Evolutionary conservation across 2,888 invertebrate species (phyloP).

Genomic region (Trissoscelio sp.): DNA sequence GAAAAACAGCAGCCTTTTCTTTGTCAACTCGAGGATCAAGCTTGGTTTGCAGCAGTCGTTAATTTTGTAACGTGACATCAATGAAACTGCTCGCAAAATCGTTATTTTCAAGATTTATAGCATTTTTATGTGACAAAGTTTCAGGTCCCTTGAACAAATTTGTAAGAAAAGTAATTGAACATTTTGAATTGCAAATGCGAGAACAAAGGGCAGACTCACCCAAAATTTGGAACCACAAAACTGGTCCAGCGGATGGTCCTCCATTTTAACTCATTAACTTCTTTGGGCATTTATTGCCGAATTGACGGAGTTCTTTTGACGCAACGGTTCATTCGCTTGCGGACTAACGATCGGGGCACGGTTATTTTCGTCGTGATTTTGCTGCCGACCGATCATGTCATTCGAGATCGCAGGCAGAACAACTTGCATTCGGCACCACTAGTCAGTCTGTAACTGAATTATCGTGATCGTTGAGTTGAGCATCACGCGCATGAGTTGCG

Average conservation of each 20-base stretch:
- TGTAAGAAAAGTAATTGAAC: too few relatives aligned
- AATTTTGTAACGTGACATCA: constrained; percentile 19
- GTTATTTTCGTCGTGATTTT: constrained; percentile 36
- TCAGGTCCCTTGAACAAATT: too few relatives aligned
- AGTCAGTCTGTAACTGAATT: constrained; percentile 24
- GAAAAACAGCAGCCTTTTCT: not conserved
- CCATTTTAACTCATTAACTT: constrained; percentile 80
- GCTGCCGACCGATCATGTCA: constrained; percentile 56
- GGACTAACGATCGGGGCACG: constrained; percentile 18
- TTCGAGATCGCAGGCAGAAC: constrained; percentile 13
- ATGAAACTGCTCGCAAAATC: not conserved
- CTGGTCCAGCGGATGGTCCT: constrained; percentile 87
- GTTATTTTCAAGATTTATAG: not conserved
- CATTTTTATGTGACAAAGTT: not conserved
- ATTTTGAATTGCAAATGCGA: not conserved
- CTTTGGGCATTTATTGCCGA: constrained; percentile 47
- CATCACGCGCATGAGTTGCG: constrained; percentile 45
- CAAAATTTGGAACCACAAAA: constrained; percentile 92
- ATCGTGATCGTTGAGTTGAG: constrained; percentile 1
- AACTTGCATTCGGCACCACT: constrained; percentile 8
- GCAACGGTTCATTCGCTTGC: constrained; percentile 33
- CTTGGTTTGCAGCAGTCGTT: not conserved
- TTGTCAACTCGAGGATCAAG: not conserved
- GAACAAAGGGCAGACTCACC: constrained; percentile 85
- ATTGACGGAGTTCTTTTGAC: not conserved